Evolutionary conservation across 2,888 invertebrate genomes (phyloP).

Genomic region (Panzeria rudis): DNA sequence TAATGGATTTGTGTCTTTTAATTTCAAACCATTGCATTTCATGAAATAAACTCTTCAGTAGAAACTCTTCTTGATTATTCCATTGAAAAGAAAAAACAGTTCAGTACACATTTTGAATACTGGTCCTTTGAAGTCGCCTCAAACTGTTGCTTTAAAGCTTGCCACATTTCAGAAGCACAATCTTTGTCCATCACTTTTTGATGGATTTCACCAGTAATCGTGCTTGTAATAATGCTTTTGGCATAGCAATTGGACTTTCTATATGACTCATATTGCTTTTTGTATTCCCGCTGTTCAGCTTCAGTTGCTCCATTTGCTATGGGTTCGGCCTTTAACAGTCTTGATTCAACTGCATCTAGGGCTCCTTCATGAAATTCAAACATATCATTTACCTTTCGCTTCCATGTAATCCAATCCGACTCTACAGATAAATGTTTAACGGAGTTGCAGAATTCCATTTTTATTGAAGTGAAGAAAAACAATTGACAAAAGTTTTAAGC

Average conservation of each 20-base stretch:
- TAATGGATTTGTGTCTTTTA: no score
- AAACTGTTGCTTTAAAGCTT: conserved; percentile 20
- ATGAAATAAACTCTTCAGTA: no score
- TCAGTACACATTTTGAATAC: conserved; percentile 4
- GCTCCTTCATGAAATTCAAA: neutral
- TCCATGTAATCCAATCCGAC: conserved; percentile 10
- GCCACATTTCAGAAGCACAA: neutral
- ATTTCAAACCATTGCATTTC: neutral
- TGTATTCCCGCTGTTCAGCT: no score
- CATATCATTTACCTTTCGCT: neutral
- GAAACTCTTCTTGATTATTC: conserved; percentile 12
- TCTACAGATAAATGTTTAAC: conserved; percentile 7
- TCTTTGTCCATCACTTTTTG: conserved; percentile 23
- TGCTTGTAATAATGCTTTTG: neutral
- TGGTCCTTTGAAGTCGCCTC: no score
- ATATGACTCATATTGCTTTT: no score
- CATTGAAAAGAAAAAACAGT: conserved; percentile 17
- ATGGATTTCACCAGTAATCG: conserved; percentile 9
- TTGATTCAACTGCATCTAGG: no score
- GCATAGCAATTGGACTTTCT: no score
- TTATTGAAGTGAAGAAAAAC: no score
- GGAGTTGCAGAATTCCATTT: conserved; percentile 7
- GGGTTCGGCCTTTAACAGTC: no score
- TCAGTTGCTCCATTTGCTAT: no score
- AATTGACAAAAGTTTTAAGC: no score